These are phyloP conservation scores for Anas bernieri DNA, from an alignment of 2,797 vertebrate species.

Conservation along the genomic window DNA sequence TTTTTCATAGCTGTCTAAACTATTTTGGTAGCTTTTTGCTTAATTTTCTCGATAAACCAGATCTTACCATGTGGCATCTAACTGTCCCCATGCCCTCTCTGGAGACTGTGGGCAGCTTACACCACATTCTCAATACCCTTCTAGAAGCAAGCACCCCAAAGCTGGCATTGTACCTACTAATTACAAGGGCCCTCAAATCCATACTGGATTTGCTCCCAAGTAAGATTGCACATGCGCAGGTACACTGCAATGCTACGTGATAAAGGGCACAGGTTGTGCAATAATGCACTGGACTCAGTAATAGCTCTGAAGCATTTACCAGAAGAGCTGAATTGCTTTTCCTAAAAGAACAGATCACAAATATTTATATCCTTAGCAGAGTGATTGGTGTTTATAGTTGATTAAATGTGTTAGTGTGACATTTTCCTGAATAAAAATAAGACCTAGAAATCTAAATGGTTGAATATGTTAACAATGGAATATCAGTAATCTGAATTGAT, in stretches of 20 bases:
- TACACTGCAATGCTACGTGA: rapidly evolving
- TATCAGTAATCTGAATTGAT: not conserved
- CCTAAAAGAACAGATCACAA: not conserved
- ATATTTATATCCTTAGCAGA: not conserved
- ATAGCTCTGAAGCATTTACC: not conserved
- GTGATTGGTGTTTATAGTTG: not conserved
- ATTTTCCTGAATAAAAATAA: not conserved
- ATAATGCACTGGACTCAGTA: not conserved
- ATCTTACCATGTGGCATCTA: not conserved
- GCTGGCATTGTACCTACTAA: not conserved
- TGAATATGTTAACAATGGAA: not conserved
- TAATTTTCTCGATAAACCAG: not conserved
- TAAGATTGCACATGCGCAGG: not conserved
- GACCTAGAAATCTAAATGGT: not conserved
- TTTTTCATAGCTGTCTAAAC: not conserved
- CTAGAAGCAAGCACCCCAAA: not conserved
- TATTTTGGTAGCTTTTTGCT: not conserved
- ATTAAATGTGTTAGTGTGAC: not conserved
- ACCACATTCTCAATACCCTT: not conserved
- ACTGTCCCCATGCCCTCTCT: not conserved
- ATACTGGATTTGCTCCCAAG: not conserved
- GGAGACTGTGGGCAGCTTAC: not conserved
- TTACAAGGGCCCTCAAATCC: not conserved
- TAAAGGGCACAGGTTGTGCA: not conserved
- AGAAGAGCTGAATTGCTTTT: not conserved